A percentile compares a stretch with the other conserved stretches of the same genome.
These are phyloP conservation scores for Sinonovacula constricta DNA, from an alignment of 1,140 invertebrate genomes.

Conservation along the genomic window DNA sequence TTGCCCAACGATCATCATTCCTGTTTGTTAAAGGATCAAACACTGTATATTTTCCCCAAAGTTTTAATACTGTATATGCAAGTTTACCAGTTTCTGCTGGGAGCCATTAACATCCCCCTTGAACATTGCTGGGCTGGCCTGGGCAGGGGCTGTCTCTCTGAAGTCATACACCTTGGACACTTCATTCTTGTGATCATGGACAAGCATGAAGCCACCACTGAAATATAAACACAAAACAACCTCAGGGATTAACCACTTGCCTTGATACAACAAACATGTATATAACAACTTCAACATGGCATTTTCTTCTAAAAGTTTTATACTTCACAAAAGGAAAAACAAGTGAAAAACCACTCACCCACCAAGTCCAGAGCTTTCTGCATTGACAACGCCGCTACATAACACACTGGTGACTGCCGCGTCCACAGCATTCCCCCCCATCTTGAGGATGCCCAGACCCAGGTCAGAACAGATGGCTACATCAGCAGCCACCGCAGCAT, in stretches of 20 bases:
- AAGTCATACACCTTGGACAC: constrained; percentile 72
- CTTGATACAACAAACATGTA: too few species aligned
- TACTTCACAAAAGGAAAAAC: too few species aligned
- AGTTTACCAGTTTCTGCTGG: constrained; percentile 4
- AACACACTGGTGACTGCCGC: constrained; percentile 90
- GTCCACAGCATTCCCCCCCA: constrained; percentile 92
- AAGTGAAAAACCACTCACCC: too few species aligned
- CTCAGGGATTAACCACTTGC: too few species aligned
- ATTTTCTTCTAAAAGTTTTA: too few species aligned
- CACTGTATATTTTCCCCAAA: too few species aligned
- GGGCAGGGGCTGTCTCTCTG: constrained; percentile 70
- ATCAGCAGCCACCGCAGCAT: constrained; percentile 88
- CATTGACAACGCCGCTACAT: constrained; percentile 90
- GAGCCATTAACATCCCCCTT: not conserved
- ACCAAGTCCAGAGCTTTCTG: constrained; percentile 92
- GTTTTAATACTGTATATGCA: not conserved
- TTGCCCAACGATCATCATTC: too few species aligned
- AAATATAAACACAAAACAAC: constrained; percentile 47
- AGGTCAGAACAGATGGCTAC: constrained; percentile 85
- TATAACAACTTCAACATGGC: too few species aligned
- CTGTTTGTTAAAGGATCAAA: too few species aligned
- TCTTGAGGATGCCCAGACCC: constrained; percentile 85
- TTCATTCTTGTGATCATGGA: constrained; percentile 84
- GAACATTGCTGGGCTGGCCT: constrained; percentile 50
- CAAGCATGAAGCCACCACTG: constrained; percentile 86